A percentile compares a stretch with the other conserved stretches of the same genome.
Evolutionary conservation across 30 jellyfish, hydroid and myxozoan species (phyloP).

Genomic region (Nemopilema nomurai): DNA sequence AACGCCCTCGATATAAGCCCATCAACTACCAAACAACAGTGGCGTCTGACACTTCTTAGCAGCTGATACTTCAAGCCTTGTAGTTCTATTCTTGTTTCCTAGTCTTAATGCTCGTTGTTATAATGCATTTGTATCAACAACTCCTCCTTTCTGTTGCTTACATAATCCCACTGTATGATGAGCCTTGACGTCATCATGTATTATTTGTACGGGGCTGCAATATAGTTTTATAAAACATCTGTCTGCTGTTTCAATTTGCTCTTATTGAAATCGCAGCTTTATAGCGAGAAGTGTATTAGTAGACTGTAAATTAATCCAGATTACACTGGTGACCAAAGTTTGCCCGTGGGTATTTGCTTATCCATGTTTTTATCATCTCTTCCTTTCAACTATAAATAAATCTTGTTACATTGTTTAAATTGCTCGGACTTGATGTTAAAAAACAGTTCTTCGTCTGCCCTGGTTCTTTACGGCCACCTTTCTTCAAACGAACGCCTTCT

Average conservation of each 20-base stretch:
- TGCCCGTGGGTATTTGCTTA: neutral
- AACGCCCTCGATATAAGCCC: neutral
- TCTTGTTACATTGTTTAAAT: neutral
- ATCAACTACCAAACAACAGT: neutral
- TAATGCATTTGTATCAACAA: no score
- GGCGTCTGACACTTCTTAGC: neutral
- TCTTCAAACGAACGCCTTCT: neutral
- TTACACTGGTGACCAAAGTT: neutral
- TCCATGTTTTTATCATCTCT: neutral
- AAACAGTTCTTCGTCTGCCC: neutral
- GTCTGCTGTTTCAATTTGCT: neutral
- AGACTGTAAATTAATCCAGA: neutral
- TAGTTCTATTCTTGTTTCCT: neutral
- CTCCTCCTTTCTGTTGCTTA: no score
- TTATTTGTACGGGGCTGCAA: neutral
- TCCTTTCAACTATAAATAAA: neutral
- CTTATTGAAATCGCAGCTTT: neutral
- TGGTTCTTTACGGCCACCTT: neutral
- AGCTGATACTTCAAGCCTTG: neutral
- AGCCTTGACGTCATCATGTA: neutral
- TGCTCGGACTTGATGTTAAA: neutral
- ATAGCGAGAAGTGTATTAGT: neutral
- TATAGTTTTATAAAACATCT: neutral
- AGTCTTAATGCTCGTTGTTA: neutral
- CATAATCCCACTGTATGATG: neutral